phyloP scores from a whole-genome alignment of 64 coral and sea anemone species.

The Actinia tenebrosa region DNA sequence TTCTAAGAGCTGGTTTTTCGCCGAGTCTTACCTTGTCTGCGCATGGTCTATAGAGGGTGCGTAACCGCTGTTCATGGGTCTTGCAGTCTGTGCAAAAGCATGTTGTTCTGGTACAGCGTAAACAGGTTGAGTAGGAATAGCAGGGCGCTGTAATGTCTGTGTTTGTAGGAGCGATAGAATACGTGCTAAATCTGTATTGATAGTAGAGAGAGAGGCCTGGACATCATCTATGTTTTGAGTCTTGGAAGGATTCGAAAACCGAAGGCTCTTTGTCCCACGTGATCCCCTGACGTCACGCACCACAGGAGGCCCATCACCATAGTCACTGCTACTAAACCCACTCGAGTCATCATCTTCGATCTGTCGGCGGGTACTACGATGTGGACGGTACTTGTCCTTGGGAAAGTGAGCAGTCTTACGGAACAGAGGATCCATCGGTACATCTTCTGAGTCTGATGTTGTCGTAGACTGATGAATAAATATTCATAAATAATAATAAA shows the following conservation, averaged over 20 bases:
- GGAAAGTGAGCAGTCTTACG: background rate
- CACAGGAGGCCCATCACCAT: constrained; percentile 57
- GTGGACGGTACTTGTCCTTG: constrained; percentile 40
- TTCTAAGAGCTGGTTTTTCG: too few species aligned
- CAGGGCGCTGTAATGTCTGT: constrained; percentile 29
- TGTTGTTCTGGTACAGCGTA: constrained; percentile 4
- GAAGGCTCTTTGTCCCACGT: constrained; percentile 26
- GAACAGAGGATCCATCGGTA: constrained; percentile 9
- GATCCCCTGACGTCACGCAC: constrained; percentile 31
- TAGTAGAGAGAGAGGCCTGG: constrained; percentile 63
- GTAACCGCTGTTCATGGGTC: constrained; percentile 24
- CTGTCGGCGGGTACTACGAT: constrained; percentile 40
- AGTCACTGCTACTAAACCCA: constrained; percentile 89
- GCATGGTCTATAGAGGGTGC: constrained; percentile 4
- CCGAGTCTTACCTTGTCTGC: constrained; percentile 22
- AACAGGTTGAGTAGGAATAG: background rate
- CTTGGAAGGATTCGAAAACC: background rate
- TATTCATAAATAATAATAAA: background rate
- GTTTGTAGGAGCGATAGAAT: constrained; percentile 70
- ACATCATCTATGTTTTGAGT: constrained; percentile 40
- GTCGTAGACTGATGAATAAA: constrained; percentile 45
- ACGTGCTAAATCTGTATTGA: constrained; percentile 67
- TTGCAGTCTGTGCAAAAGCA: background rate
- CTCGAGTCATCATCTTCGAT: constrained; percentile 83
- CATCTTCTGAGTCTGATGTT: constrained; percentile 65